These are phyloP conservation scores for Drosophila nasuta DNA, from an alignment of 1,140 invertebrate species.

Conservation along the genomic window DNA sequence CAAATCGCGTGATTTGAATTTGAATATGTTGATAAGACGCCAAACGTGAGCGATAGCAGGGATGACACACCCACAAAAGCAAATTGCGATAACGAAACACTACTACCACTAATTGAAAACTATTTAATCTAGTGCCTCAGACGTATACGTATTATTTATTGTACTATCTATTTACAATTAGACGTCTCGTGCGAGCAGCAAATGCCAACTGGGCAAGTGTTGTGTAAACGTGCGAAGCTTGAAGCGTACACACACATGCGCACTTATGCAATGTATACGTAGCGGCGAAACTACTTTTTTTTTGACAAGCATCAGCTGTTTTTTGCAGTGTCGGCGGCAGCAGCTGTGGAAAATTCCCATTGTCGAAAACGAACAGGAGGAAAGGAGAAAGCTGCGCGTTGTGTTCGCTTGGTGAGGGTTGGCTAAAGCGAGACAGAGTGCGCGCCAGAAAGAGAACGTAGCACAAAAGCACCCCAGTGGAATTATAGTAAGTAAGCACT, in stretches of 20 bases:
- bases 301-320: slow-evolving; percentile 78
- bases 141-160: slow-evolving; percentile 1
- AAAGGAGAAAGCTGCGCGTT: background rate
- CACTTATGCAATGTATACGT: slow-evolving; percentile 21
- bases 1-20: slow-evolving; percentile 60
- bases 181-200: slow-evolving; percentile 34
- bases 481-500: slow-evolving; percentile 58
- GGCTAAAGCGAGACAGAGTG: slow-evolving; percentile 17
- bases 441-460: slow-evolving; percentile 11
- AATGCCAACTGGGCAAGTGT: slow-evolving; percentile 45
- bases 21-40: slow-evolving; percentile 60
- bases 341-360: slow-evolving; percentile 71
- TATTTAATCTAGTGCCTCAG: slow-evolving; percentile 2
- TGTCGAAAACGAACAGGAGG: slow-evolving; percentile 40
- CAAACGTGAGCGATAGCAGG: slow-evolving; percentile 58
- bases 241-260: slow-evolving; percentile 44
- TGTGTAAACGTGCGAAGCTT: slow-evolving; percentile 57
- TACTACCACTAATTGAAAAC: background rate
- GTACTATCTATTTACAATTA: slow-evolving; percentile 20
- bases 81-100: slow-evolving; percentile 26
- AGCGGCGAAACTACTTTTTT: slow-evolving; percentile 24
- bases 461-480: slow-evolving; percentile 19
- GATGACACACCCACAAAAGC: slow-evolving; percentile 59
- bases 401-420: slow-evolving; percentile 5
- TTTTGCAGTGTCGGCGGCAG: slow-evolving; percentile 47